These are phyloP conservation scores for Petrocephalus schoutedeni DNA, from an alignment of 2,797 vertebrate genomes.

Conservation along the genomic window DNA sequence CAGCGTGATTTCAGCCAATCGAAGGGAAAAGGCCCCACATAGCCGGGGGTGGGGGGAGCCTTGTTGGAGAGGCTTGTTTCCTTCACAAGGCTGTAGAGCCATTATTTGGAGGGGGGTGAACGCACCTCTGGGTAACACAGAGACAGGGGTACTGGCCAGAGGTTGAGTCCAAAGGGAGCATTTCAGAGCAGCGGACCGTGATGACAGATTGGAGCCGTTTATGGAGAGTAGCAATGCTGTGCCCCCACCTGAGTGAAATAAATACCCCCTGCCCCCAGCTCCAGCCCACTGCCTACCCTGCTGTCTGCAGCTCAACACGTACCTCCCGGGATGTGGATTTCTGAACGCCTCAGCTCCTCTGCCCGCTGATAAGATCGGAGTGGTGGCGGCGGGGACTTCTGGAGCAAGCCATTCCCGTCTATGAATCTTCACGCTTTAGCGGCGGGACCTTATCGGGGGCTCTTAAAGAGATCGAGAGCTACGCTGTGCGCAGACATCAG, in stretches of 20 bases:
- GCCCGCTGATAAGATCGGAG: background rate
- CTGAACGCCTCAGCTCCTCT: background rate
- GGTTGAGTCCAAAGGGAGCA: background rate
- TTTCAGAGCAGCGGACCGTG: background rate
- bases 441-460: constrained; percentile 10
- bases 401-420: background rate
- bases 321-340: background rate
- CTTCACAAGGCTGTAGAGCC: too few relatives aligned
- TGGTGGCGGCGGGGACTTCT: background rate
- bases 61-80: background rate
- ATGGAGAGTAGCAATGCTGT: background rate
- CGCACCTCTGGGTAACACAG: background rate
- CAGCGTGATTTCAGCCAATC: background rate
- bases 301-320: background rate
- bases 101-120: background rate
- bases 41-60: background rate
- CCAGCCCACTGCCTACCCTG: background rate
- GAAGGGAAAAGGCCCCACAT: too few relatives aligned
- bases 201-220: constrained; percentile 16
- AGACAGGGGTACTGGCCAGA: background rate
- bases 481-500: constrained; percentile 21
- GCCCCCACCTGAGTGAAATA: background rate
- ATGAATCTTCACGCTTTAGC: constrained; percentile 23
- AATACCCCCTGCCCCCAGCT: background rate
- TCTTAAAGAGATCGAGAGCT: constrained; percentile 28